phyloP scores from a whole-genome alignment of 2,888 invertebrate genomes.

The Rapana venosa region DNA sequence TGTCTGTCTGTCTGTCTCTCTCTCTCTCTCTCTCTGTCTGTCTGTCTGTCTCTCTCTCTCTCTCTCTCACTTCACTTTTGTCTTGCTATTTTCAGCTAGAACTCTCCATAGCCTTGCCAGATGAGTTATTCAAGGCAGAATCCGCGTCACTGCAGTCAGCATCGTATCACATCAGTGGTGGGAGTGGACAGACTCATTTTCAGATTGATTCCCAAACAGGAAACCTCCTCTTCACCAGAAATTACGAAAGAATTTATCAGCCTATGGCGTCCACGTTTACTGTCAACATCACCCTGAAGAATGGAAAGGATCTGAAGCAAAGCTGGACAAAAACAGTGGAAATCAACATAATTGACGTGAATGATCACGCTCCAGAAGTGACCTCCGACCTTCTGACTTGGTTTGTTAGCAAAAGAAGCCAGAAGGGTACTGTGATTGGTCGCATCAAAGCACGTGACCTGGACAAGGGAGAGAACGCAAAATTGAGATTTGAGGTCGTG shows the following conservation, averaged over 20 bases:
- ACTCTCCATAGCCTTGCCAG: background rate
- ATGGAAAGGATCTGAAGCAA: background rate
- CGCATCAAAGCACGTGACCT: conserved; percentile 34
- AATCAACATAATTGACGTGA: conserved; percentile 13
- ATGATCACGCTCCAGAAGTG: conserved; percentile 39
- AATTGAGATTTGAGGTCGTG: conserved; percentile 7
- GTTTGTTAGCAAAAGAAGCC: conserved; percentile 19
- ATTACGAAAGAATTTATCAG: background rate
- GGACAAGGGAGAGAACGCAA: conserved; percentile 27
- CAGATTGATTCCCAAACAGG: conserved; percentile 3
- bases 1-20: background rate
- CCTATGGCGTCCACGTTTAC: background rate
- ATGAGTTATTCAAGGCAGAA: too few species aligned
- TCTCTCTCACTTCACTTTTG: background rate
- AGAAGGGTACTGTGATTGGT: conserved; percentile 31
- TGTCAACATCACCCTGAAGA: background rate
- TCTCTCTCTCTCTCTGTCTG: background rate
- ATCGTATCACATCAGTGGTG: background rate
- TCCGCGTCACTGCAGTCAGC: background rate
- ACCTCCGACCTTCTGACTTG: conserved; percentile 29
- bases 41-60: background rate
- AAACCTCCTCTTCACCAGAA: background rate
- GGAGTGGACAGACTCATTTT: conserved; percentile 11
- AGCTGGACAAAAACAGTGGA: background rate
- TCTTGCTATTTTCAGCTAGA: conserved; percentile 11